Conservation (phyloP, 37 sponge, comb jelly and placozoan genomes). For the Geodia barretti region DNA sequence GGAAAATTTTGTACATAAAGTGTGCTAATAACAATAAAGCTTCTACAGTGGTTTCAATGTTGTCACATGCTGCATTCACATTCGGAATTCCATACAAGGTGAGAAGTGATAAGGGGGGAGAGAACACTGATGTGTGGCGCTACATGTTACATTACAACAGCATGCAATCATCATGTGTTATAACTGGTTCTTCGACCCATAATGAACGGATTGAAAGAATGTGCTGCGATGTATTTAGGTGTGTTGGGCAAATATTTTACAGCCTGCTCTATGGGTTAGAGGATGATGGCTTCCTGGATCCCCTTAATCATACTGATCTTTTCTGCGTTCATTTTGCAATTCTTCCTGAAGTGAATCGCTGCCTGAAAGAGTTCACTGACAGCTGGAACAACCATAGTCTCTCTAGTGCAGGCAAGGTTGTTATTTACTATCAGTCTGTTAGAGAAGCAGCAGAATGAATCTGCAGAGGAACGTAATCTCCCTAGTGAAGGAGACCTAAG, state of each 20-base stretch:
- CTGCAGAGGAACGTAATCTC: background rate
- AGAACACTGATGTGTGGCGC: constrained; percentile 43
- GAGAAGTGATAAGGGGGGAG: constrained; percentile 36
- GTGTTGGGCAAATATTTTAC: constrained; percentile 1
- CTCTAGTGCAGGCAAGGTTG: background rate
- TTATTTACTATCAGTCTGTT: background rate
- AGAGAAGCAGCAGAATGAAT: background rate
- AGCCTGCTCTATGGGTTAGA: constrained; percentile 10
- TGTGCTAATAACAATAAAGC: constrained; percentile 37
- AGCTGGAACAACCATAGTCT: constrained; percentile 38
- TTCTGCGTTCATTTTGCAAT: constrained; percentile 21
- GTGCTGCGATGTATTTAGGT: constrained; percentile 34
- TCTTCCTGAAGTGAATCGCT: constrained; percentile 5
- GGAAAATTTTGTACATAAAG: constrained; percentile 8
- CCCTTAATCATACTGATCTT: constrained; percentile 18
- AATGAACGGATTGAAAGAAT: constrained; percentile 36
- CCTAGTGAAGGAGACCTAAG: background rate
- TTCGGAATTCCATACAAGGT: constrained; percentile 44
- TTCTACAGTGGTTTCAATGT: constrained; percentile 22
- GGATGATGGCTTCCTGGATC: constrained; percentile 3
- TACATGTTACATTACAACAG: constrained; percentile 26
- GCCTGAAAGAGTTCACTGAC: constrained; percentile 19
- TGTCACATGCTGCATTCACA: constrained; percentile 1
- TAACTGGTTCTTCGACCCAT: background rate
- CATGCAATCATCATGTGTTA: constrained; percentile 1